These are phyloP conservation scores for Serripes groenlandicus DNA, from an alignment of 2,888 invertebrate genomes.

Conservation along the genomic window DNA sequence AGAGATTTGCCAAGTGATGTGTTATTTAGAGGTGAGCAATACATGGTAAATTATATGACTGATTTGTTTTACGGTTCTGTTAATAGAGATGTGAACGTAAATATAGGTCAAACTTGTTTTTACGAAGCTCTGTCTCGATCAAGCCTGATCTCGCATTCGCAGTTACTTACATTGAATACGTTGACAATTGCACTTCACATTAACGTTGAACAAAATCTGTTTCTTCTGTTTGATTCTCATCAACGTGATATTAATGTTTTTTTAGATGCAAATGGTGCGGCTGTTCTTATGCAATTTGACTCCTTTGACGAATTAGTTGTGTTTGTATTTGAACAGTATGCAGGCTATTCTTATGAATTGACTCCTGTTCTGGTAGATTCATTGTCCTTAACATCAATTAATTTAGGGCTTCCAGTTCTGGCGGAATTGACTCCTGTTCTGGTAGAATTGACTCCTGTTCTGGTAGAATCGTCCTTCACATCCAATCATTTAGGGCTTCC, in stretches of 20 bases:
- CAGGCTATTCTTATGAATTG: background rate
- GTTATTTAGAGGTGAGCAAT: background rate
- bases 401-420: too few species aligned
- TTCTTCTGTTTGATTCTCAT: conserved; percentile 28
- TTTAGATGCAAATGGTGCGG: background rate
- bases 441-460: too few species aligned
- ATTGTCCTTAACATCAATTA: too few species aligned
- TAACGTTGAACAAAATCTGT: background rate
- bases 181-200: conserved; percentile 24
- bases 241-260: conserved; percentile 8
- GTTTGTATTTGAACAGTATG: background rate
- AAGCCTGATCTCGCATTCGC: background rate
- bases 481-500: too few species aligned
- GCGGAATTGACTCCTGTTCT: too few species aligned
- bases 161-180: conserved; percentile 27
- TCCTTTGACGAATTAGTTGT: conserved; percentile 11
- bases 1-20: conserved; percentile 15
- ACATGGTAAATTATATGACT: background rate
- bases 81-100: background rate
- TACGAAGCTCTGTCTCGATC: conserved; percentile 11
- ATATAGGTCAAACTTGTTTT: conserved; percentile 17
- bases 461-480: too few species aligned
- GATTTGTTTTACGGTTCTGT: conserved; percentile 45
- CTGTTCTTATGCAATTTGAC: conserved; percentile 22
- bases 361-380: conserved; percentile 25